Evolutionary conservation across 1,140 invertebrate species (phyloP), one percentile per base, ranked within the genome.

Genomic region (Drosophila tristis): DNA sequence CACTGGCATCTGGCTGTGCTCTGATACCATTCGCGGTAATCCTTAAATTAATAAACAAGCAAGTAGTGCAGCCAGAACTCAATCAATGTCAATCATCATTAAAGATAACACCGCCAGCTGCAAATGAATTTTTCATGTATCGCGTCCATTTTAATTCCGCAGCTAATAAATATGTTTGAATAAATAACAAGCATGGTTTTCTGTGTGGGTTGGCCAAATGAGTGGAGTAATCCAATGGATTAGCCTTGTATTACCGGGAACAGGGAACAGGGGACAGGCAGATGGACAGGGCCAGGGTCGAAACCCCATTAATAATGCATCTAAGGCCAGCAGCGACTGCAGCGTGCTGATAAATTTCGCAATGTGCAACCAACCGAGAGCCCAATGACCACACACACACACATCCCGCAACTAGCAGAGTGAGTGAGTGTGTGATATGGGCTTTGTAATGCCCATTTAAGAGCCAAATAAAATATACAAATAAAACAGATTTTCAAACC

Each of bases 401-500:
- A 25, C 23, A 20, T 20, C 20, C 20, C 20, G 20, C 1, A 20
- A 20, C 20, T 20, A 20, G 20, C 20, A 20, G 20, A 20, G 20
- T 1, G 16, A 16, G 16, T 16, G 16, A 16, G 16, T 16, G 16
- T 16, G 1, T 16, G 20, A 20, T 20, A 20, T 20, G 20, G 20
- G 2, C 20, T 2, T 20, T 13, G 11, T 39, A 58, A 70, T 70
- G 51, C 35, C 20, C n/a, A 26, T 70, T 58, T 70, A 26, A 68
- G 44, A 16, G 51, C n/a, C 25, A 43, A 20, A n/a, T 29, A 26
- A 48, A 53, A 48, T 26, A 31, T 31, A 31, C 20, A 43, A 20
- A 11, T 8, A 42, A 68, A 57, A 70, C 64, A 50, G 54, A 70
- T 59, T 70, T 68, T 2, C 11, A 20, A 20, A 54, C 51, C 42